Evolutionary conservation across 2,888 invertebrate genomes (phyloP), one percentile per base, ranked within the genome.

Genomic region (Cryptophagus acutangulus): DNA sequence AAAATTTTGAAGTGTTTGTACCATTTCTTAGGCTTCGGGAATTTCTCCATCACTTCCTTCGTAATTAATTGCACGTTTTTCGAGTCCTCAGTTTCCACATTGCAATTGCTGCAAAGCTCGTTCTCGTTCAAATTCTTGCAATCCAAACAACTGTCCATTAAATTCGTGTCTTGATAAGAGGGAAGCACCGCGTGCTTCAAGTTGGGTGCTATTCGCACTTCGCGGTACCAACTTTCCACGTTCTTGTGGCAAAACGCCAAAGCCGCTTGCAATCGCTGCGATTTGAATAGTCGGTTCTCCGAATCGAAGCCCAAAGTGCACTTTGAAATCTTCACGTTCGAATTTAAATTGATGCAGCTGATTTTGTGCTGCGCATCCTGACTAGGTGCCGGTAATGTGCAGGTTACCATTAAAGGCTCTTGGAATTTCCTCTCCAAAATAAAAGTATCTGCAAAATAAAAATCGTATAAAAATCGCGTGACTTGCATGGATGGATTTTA

Each of bases 401-500:
- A 81, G 61, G 79, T 79, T 54, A 82, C 76, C 53, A 82, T 70
- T 17, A 82, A 77, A 12, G 80, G 77, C 62, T 81, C 80, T 41
- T 78, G 77, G 49, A 76, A 74, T 46, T 78, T 76, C 53, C 74
- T 74, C 56, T 80, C 78, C 54, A 82, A 69, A 42, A 79, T 70
- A 50, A 81, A 75, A 46, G 71, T 68, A 49, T 74, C 74, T 71
- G 66, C 24, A 61, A 64, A 31, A 5, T 10, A 31, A 31, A 26
- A 26, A 13, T n/a, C n/a, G n/a, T n/a, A n/a, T n/a, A n/a, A n/a
- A n/a, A n/a, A n/a, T n/a, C n/a, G n/a, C n/a, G n/a, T n/a, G n/a
- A n/a, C n/a, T n/a, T n/a, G n/a, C n/a, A n/a, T n/a, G n/a, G n/a
- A n/a, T n/a, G n/a, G n/a, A n/a, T n/a, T n/a, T 4, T 4, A 26